Base-by-base conservation (phyloP, 2,888 invertebrate species). In the Drosophila formosana region DNA sequence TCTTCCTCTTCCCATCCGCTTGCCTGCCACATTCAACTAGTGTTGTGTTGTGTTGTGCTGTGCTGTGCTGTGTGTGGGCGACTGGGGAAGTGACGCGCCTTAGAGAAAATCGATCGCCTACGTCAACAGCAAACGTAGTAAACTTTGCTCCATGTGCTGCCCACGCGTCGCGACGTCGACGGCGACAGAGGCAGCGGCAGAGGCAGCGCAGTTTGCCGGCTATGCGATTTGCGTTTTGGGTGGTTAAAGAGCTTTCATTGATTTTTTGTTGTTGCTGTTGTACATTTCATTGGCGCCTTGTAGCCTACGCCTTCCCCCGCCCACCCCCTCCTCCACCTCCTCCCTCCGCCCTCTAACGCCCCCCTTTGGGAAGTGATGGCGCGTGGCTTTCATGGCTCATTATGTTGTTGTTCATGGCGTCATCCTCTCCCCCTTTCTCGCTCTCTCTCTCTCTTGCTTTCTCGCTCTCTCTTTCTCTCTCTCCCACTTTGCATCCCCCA, bases 91-190 rank as follows among this genome's bases (percentile, higher is more conserved):
- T 65, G 80, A 81, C 72, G 79, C 72, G 72, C 55, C 69, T 61
- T 49, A 70, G 26, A 70, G 26, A 84, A 83, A 87, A 82, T 82
- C 88, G 82, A 82, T 82, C 80, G 72, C 87, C 84, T 85, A 85
- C 84, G 82, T 80, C 88, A 85, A 85, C 82, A 84, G 70, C 61
- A 84, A 84, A 76, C 80, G 82, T 82, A 80, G 88, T 87, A 80
- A 80, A 72, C 85, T 64, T 63, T 66, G 18, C 2, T 47, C 30
- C 34, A 57, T 50, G 18, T 18, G 18, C 18, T 39, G 51, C 58
- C 78, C 70, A 81, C 81, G 55, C 34, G 55, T 26, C 26, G 51
- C 51, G 51, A 7, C 25, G n/a, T 2, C 13, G 39, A 2, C 41
- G 4, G 6, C 3, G 39, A 4, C 52, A 41, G 32, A 1, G 30